Evolutionary conservation across 2,888 invertebrate genomes (phyloP).

Genomic region (Sarcophaga subvicina): DNA sequence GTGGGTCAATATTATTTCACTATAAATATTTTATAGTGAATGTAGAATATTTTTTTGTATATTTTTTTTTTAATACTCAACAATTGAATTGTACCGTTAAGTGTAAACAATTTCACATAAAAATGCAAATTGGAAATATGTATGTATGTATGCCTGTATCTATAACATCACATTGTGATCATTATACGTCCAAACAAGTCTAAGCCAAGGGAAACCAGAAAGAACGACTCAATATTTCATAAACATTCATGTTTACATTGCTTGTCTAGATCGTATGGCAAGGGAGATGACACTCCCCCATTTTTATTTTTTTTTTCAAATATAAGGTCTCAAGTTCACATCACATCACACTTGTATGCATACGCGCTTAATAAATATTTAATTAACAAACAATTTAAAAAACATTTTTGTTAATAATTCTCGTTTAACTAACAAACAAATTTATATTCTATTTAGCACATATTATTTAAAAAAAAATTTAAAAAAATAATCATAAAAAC

Average conservation of each 20-base stretch:
- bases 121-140: not conserved
- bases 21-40: too few species aligned
- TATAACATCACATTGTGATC: not conserved
- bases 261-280: too few species aligned
- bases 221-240: not conserved
- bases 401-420: slow-evolving; percentile 42
- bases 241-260: not conserved
- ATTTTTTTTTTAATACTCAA: slow-evolving; percentile 14
- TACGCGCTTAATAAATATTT: slow-evolving; percentile 21
- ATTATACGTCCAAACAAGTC: not conserved
- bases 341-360: slow-evolving; percentile 3
- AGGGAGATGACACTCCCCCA: slow-evolving; percentile 25
- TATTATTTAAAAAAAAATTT: not conserved
- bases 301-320: not conserved
- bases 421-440: slow-evolving; percentile 16
- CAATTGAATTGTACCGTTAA: slow-evolving; percentile 36
- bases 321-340: slow-evolving; percentile 53
- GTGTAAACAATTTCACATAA: slow-evolving; percentile 3
- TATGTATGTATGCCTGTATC: slow-evolving; percentile 1
- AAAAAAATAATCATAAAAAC: too few species aligned
- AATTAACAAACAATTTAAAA: slow-evolving; percentile 63
- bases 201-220: not conserved
- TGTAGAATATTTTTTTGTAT: not conserved
- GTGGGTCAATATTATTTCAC: slow-evolving; percentile 38
- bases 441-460: slow-evolving; percentile 47